These are phyloP conservation scores for Eucera pruinosa DNA, from an alignment of 2,888 invertebrate species.

Conservation along the genomic window DNA sequence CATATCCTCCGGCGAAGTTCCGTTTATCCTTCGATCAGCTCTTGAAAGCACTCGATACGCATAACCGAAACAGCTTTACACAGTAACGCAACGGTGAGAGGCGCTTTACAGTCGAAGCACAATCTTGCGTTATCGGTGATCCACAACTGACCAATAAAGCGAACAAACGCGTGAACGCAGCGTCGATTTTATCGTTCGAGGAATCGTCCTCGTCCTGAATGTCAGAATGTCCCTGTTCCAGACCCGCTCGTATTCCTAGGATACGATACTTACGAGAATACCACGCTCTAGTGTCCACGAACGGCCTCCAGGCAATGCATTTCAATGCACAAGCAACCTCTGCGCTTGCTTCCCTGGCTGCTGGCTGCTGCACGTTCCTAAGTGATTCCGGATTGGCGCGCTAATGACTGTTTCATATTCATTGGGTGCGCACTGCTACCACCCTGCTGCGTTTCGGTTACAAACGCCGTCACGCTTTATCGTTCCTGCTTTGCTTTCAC, in stretches of 20 bases:
- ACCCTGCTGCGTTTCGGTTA: constrained; percentile 41
- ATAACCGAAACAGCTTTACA: constrained; percentile 37
- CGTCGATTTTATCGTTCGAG: constrained; percentile 69
- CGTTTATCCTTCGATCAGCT: constrained; percentile 22
- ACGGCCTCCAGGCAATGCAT: constrained; percentile 65
- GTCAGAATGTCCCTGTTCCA: constrained; percentile 55
- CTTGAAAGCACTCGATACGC: constrained; percentile 19
- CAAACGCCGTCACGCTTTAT: constrained; percentile 46
- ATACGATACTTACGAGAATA: constrained; percentile 38
- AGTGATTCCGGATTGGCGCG: constrained; percentile 75
- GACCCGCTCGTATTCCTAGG: constrained; percentile 53
- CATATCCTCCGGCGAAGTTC: background rate
- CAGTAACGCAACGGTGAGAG: constrained; percentile 27
- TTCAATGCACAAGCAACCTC: constrained; percentile 65
- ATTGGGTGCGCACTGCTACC: constrained; percentile 63
- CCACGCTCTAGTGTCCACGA: constrained; percentile 35
- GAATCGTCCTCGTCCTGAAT: constrained; percentile 17
- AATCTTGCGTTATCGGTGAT: constrained; percentile 74
- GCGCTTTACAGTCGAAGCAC: constrained; percentile 71
- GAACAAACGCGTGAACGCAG: constrained; percentile 61
- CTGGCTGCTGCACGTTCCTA: constrained; percentile 54
- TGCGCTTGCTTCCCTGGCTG: constrained; percentile 32
- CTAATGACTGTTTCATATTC: constrained; percentile 78
- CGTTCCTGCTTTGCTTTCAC: constrained; percentile 29
- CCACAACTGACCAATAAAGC: constrained; percentile 71